Base-by-base conservation (phyloP, 35 echinoderm and acorn worm species). In the Holothuria glaberrima region DNA sequence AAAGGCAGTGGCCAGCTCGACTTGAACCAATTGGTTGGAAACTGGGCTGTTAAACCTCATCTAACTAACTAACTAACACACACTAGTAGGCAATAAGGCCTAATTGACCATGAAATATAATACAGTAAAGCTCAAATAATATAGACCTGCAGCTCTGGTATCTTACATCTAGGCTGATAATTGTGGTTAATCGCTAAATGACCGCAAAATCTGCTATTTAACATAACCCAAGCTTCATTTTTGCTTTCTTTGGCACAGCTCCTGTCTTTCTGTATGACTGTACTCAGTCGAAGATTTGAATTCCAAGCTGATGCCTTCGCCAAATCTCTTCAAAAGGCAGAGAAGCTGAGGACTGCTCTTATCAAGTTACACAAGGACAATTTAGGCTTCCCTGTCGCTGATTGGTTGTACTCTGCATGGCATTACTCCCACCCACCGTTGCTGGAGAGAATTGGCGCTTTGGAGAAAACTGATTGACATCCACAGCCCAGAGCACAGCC, bases 231-330 rank as follows among this genome's bases (percentile, higher is more conserved):
- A n/a, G n/a, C n/a, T n/a, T n/a, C n/a, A n/a, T 82, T 32, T 45
- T 7, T 50, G 50, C 26, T 29, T 21, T 25, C 46, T 91, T 54
- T 94, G 20, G 79, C 12, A 20, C 81, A 98, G 96, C 73, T 98
- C 52, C 80, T 98, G 32, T 93, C 93, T 21, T 97, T 98, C 89
- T 91, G 80, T 54, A 98, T 98, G 96, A 98, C 96, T 4, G 91
- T 92, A 30, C 91, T 95, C 17, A 95, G 89, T 30, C 70, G 96
- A 52, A 52, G 91, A 12, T 98, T 98, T 80, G 96, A 98, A 79
- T 98, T 98, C 93, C 96, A 98, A 64, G 96, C 96, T 30, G 96
- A 98, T 52, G 91, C 90, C 72, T 98, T 98, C 67, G 96, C 96
- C 75, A 92, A 93, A 67, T 92, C 91, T 0, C 93, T 98, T 34